Evolutionary conservation across 2,113 vertebrate genomes (phyloP).

Genomic region (Myrmecobius fasciatus): DNA sequence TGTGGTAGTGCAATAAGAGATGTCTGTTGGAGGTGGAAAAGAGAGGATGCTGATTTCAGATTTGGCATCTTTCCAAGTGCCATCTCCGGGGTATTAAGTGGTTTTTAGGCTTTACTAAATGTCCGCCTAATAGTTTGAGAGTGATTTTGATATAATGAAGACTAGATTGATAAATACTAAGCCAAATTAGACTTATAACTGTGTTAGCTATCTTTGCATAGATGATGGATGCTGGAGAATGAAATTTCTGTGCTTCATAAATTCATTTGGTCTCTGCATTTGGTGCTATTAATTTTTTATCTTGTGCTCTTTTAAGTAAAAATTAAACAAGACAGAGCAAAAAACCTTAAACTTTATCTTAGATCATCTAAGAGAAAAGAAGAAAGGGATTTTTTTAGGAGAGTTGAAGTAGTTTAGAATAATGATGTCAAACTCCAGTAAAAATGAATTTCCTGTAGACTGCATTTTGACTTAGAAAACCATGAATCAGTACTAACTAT

Average conservation of each 20-base stretch:
- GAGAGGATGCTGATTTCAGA: background rate
- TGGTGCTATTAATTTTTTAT: background rate
- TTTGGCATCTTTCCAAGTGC: background rate
- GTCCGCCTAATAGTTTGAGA: background rate
- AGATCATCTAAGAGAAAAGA: background rate
- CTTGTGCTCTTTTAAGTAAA: background rate
- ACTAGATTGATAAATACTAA: background rate
- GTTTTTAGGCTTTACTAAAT: background rate
- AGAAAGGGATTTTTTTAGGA: background rate
- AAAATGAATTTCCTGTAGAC: background rate
- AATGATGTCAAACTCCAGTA: background rate
- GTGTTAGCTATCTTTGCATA: background rate
- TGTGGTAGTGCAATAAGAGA: background rate
- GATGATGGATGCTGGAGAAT: background rate
- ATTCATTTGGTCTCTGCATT: background rate
- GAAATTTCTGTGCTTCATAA: background rate
- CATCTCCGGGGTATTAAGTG: background rate
- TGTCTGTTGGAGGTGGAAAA: background rate
- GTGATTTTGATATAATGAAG: background rate
- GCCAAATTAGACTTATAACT: background rate
- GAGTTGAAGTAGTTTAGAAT: background rate
- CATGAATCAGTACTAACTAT: background rate
- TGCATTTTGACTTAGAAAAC: background rate
- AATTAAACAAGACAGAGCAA: background rate
- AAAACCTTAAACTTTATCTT: background rate